Conservation (phyloP, 1,140 invertebrate genomes). For the Philotrypesis tridentata region DNA sequence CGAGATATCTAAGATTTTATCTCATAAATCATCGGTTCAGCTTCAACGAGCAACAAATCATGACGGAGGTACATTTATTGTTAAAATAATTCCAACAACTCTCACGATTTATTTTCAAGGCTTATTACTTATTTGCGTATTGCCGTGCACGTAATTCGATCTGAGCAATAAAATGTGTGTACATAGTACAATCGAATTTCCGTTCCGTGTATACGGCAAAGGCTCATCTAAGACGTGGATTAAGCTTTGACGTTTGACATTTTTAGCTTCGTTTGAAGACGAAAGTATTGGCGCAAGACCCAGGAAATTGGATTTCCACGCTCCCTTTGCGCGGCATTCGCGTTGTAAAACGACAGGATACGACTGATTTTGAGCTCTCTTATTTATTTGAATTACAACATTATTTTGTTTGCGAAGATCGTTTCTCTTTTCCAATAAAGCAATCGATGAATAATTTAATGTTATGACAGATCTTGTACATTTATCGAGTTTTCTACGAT, state of each 20-base stretch:
- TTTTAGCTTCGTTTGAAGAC: neutral
- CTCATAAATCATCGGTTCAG: neutral
- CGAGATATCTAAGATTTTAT: too few relatives aligned
- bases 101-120: neutral
- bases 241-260: constrained; percentile 6
- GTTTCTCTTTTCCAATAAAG: too few relatives aligned
- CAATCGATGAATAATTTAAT: too few relatives aligned
- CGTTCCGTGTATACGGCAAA: neutral
- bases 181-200: neutral
- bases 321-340: neutral
- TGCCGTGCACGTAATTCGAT: neutral
- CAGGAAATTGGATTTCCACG: neutral
- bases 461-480: too few relatives aligned
- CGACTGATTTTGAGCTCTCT: too few relatives aligned
- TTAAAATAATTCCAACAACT: too few relatives aligned
- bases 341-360: neutral
- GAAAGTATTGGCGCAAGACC: neutral
- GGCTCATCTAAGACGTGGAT: neutral
- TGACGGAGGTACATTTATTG: too few relatives aligned
- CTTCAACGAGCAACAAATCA: too few relatives aligned
- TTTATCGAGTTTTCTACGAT: too few relatives aligned
- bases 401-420: neutral
- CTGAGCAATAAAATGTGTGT: neutral
- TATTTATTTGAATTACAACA: neutral
- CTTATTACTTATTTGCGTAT: neutral